Evolutionary conservation across 2,888 invertebrate species (phyloP), one percentile per base, ranked within the genome.

Genomic region (Heliconius cydno): DNA sequence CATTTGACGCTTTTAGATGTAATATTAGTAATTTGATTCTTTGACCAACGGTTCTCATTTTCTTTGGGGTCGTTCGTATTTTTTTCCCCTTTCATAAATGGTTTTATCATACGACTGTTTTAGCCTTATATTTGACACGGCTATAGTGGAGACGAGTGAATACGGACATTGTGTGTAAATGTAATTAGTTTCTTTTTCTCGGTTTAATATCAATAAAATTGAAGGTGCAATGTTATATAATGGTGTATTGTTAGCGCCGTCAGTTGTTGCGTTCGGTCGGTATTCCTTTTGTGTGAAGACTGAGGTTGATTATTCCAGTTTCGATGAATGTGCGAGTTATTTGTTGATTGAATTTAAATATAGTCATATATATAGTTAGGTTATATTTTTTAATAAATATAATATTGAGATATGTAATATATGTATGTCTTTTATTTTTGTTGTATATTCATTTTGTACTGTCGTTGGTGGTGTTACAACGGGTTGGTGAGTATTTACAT

Each of bases 351-450:
- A 93, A 93, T 92, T 92, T 93, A 93, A 94, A 93, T 94, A 94
- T 94, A 94, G 94, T 94, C 94, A 94, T 94, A 94, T 94, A 94
- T 93, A 94, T 94, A 95, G 94, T 93, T 94, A 95, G 94, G 94
- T 94, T 95, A 95, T 95, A 94, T 95, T 95, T 95, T 95, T 94
- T 94, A 94, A 94, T 94, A 95, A 94, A 94, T 94, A 94, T 94
- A 94, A 94, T 94, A 95, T 94, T 95, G 94, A 94, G 92, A 94
- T 94, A 94, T 94, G 94, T 94, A 94, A 94, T 92, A 93, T 92
- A 92, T 82, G 84, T 80, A 71, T 87, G 89, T 85, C 83, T 93
- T 93, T 94, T 82, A 86, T 88, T 89, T 85, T 46, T 57, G 1
- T 12, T 28, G 12, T 22, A 28, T 3, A 52, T 52, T 3, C 19